Evolutionary conservation across 2,797 vertebrate species (phyloP).

Genomic region (Naso thynnoides): DNA sequence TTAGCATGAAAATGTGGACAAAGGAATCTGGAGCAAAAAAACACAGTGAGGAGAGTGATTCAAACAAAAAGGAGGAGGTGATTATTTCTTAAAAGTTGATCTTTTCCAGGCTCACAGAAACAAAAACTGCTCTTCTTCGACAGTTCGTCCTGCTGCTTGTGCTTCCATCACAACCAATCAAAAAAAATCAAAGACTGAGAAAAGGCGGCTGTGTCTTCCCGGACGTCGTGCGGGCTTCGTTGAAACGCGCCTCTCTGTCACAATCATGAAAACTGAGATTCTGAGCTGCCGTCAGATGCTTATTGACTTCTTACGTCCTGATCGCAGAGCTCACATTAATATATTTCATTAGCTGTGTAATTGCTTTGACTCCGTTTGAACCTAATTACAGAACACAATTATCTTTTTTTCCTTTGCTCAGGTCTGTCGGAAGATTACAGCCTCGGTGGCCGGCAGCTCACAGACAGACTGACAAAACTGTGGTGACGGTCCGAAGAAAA

Average conservation of each 20-base stretch:
- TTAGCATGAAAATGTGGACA: too few species aligned
- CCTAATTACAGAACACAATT: conserved; percentile 65
- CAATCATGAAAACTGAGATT: conserved; percentile 15
- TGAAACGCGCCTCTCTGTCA: conserved; percentile 25
- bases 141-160: too few species aligned
- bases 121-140: too few species aligned
- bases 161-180: not conserved
- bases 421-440: conserved; percentile 42
- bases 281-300: conserved; percentile 50
- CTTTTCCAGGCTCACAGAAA: too few species aligned
- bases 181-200: not conserved
- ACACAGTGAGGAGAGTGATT: too few species aligned
- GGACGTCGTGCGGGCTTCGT: conserved; percentile 11
- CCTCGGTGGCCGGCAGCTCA: conserved; percentile 18
- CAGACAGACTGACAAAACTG: conserved; percentile 1
- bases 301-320: conserved; percentile 44
- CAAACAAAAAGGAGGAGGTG: too few species aligned
- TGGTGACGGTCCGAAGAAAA: too few species aligned
- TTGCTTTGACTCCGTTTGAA: conserved; percentile 76
- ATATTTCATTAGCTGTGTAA: conserved; percentile 61
- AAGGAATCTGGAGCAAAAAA: too few species aligned
- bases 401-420: conserved; percentile 43
- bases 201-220: not conserved
- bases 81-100: too few species aligned
- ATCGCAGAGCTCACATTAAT: conserved; percentile 44